These are phyloP conservation scores for Tyrannus savana DNA, from an alignment of 2,113 vertebrate genomes.

Conservation along the genomic window DNA sequence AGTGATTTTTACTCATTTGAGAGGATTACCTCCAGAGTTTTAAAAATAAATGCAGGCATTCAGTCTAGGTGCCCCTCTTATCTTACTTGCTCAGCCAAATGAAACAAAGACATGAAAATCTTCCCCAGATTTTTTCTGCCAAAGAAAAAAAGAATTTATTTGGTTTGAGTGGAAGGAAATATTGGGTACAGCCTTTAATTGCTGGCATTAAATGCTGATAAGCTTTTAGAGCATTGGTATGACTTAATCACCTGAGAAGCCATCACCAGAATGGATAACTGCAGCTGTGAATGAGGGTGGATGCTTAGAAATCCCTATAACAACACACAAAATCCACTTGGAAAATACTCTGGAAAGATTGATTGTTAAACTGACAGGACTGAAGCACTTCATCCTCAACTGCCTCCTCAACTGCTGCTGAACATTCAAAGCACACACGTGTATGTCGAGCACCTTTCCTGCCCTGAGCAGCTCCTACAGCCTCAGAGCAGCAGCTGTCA, in stretches of 20 bases:
- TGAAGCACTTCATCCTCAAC: not conserved
- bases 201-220: not conserved
- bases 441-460: rapidly evolving
- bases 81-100: not conserved
- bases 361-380: not conserved
- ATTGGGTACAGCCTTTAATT: not conserved
- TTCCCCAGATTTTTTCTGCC: not conserved
- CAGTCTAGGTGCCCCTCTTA: not conserved
- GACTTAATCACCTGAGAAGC: not conserved
- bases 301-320: not conserved
- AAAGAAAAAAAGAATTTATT: not conserved
- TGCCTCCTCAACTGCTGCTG: not conserved
- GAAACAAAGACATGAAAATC: not conserved
- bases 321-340: not conserved
- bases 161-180: not conserved
- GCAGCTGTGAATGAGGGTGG: not conserved
- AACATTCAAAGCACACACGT: not conserved
- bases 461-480: not conserved
- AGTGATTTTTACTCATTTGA: not conserved
- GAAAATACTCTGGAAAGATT: not conserved
- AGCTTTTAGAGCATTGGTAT: not conserved
- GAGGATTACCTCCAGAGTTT: not conserved
- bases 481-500: not conserved
- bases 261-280: not conserved
- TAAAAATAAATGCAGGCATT: not conserved